Evolutionary conservation across 1,140 invertebrate species (phyloP).

Genomic region (Diachasmimorpha longicaudata): DNA sequence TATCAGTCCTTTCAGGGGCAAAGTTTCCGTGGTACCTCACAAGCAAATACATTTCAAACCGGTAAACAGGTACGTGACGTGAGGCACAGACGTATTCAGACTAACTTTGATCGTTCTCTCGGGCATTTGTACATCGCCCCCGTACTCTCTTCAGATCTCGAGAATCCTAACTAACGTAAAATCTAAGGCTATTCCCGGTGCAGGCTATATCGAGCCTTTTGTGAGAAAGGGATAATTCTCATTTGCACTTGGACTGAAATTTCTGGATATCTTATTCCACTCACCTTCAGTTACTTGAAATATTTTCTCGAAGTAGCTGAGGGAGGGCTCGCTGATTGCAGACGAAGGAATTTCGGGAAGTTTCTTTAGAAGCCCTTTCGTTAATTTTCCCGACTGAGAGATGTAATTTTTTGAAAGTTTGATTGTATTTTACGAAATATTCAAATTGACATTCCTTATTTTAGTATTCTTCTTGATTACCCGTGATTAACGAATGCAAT

Average conservation of each 20-base stretch:
- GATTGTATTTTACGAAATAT: neutral
- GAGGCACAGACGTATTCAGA: conserved; percentile 4
- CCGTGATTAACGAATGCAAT: too few species aligned
- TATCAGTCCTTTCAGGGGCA: neutral
- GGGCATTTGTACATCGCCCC: neutral
- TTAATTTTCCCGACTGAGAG: too few species aligned
- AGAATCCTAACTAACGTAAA: neutral
- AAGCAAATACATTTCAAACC: conserved; percentile 1
- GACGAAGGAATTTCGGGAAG: neutral
- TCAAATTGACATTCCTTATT: neutral
- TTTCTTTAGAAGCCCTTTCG: neutral
- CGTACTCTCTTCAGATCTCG: neutral
- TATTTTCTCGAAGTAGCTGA: neutral
- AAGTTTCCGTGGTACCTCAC: neutral
- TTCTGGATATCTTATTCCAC: neutral
- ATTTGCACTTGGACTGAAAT: neutral
- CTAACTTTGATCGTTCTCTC: conserved; percentile 13
- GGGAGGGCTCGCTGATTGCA: neutral
- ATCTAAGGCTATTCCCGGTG: neutral
- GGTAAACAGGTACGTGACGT: conserved; percentile 17
- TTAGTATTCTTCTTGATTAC: too few species aligned
- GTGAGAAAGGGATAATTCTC: neutral
- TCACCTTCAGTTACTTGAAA: neutral
- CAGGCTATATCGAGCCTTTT: neutral
- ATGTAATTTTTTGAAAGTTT: too few species aligned